Base-by-base conservation (phyloP, 1,140 invertebrate genomes). In the Zaprionus tsacasi region DNA sequence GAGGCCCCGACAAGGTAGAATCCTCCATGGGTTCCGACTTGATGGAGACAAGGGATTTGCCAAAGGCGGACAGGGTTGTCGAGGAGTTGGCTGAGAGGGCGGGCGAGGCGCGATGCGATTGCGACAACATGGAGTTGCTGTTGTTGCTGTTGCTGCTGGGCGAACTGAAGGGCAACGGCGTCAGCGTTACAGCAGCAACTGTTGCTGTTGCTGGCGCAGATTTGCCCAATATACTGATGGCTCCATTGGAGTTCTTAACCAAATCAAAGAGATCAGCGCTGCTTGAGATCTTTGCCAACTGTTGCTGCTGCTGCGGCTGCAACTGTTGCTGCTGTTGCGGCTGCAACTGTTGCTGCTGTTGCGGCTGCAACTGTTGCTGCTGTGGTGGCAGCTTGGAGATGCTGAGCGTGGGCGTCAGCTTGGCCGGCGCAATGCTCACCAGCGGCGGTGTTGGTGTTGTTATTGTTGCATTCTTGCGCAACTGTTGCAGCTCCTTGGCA, bases 211-310 rank as follows among this genome's bases (percentile, higher is more conserved):
- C 15, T 4, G 45, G 30, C 11, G 54, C 17, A 3, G 45, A 13
- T 58, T 76, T 81, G 70, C 75, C 64, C 30, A 83, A 67, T 45
- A 91, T 87, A 25, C 82, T 85, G n/a, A 91, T 91, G 21, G 89
- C 81, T 10, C 89, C 82, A 54, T 91, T 91, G 1, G 91, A 92
- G 57, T 92, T 92, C 66, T 92, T 92, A 4, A 92, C 91, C 71
- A 92, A 67, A 67, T 92, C 91, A 13, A 92, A 92, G 35, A 92
- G 91, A 90, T 92, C 91, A 13, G 87, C 61, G n/a, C 38, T 61
- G 30, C 72, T 73, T 38, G 65, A 67, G 68, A 76, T 71, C 56
- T 60, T 45, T 74, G 11, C 65, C 64, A 36, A 59, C 35, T 21
- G 64, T 57, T 50, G 60, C 43, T 70, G 73, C 30, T 45, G n/a